Evolutionary conservation across 2,797 vertebrate genomes (phyloP).

Genomic region (Carcharodon carcharias): DNA sequence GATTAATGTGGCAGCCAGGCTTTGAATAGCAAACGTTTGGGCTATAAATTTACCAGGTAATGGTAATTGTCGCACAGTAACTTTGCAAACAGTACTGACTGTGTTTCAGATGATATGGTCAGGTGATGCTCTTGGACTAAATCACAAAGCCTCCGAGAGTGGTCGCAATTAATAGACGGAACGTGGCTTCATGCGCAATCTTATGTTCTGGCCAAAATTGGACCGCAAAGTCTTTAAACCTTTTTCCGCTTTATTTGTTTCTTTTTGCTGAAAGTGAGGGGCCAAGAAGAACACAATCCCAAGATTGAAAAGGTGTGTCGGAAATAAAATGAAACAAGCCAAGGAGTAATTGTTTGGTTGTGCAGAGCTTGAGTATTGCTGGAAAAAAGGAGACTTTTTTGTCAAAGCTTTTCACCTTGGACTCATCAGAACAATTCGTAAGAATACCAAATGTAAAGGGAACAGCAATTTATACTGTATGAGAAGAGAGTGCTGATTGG

Average conservation of each 20-base stretch:
- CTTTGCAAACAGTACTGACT: no score
- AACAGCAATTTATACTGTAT: no score
- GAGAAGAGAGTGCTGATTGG: no score
- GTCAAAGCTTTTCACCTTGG: no score
- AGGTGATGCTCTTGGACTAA: neutral
- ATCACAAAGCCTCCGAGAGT: neutral
- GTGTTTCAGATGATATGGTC: neutral
- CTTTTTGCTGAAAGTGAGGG: neutral
- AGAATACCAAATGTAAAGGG: no score
- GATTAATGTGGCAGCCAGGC: neutral
- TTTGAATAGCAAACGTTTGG: neutral
- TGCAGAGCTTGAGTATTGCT: no score
- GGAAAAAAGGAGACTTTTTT: no score
- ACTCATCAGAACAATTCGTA: no score
- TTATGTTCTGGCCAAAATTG: neutral
- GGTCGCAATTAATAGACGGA: neutral
- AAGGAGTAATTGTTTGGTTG: neutral
- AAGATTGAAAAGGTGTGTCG: neutral
- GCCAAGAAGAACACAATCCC: no score
- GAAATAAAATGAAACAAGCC: neutral
- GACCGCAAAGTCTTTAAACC: neutral
- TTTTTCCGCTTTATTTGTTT: neutral
- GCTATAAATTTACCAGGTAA: neutral
- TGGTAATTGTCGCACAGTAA: neutral
- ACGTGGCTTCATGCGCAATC: neutral